Base-by-base conservation (phyloP, 2,888 invertebrate genomes). In the Ypsolopha sequella region DNA sequence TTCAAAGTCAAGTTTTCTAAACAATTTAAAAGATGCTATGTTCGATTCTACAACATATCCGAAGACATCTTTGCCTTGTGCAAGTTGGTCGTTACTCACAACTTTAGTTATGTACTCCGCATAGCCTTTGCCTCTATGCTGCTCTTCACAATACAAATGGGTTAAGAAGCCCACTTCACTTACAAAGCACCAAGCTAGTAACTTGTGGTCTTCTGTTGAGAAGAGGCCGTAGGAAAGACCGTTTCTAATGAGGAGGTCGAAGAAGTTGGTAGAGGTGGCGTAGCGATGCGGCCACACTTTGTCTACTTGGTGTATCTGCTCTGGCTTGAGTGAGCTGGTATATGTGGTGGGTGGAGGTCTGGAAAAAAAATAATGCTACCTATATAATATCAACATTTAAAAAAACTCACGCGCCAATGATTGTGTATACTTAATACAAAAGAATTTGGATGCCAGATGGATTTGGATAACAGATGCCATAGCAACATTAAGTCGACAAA, bases 171-270 rank as follows among this genome's bases (percentile, higher is more conserved):
- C 55, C 6, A 39, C 51, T 53, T 57, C 57, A 33, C 46, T 52
- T 6, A 54, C 46, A 6, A 48, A 13, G 14, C 54, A 34, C 57
- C 57, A 57, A 4, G 55, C 49, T 13, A 57, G 10, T 13, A 65
- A 60, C n/a, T 53, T 36, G 13, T 62, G 45, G 46, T 59, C 55
- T 41, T 44, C 52, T 7, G 34, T 45, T 6, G 60, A 60, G 53
- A 63, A 67, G 1, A 68, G 53, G 0, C 60, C 64, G 38, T 62
- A 66, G 2, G 59, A 57, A 9, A 60, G 55, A 13, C 55, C 57
- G 45, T 59, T 55, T 3, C 55, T 54, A 45, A 61, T 57, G 48
- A 66, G 52, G 6, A 47, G 36, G 53, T 60, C 55, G 33, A 66
- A 67, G 36, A 59, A 55, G 33, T 51, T 48, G 8, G 56, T 50